Base-by-base conservation (phyloP, 2,888 invertebrate genomes). In the Temnothorax ravouxi region DNA sequence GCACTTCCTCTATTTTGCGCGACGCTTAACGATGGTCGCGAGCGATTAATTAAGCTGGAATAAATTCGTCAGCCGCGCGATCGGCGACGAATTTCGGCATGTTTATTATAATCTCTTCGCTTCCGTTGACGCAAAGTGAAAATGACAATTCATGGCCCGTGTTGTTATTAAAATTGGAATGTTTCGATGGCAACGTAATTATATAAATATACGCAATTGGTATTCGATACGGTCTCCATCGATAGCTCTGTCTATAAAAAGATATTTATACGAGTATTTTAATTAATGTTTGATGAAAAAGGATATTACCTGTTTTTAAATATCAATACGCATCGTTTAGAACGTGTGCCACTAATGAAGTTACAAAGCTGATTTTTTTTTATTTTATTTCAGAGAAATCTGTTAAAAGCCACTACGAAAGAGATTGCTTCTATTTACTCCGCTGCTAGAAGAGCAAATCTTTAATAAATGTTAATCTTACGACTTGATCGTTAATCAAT, bases 21-120 rank as follows among this genome's bases (percentile, higher is more conserved):
- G 41, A 21, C 77, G 83, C 59, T 89, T 88, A 84, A 87, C 84
- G 75, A 84, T 75, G 88, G 83, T 89, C 67, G 81, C 56, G 90
- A 86, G 84, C 84, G 86, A 88, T 90, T 88, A 87, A 88, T 90
- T 88, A 87, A 79, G n/a, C 15, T 18, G 25, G 54, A 15, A 69
- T 85, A 81, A 69, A 85, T 87, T 77, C 52, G 54, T 41, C 52
- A 25, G 25, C 44, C 61, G 71, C 44, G 41, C 54, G 54, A 82
- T 47, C 25, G 15, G 5, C 18, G 8, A 21, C 21, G 47, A 54
- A 64, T 25, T 41, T 64, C 56, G 18, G 54, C 41, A 29, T 1
- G 25, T 76, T 76, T 66, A 21, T 61, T 21, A 21, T 21, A 38
- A 62, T 62, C 8, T 38, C 38, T 38, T 13, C 13, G 13, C 61